phyloP scores from a whole-genome alignment of 2,113 vertebrate genomes.

The Sander lucioperca region DNA sequence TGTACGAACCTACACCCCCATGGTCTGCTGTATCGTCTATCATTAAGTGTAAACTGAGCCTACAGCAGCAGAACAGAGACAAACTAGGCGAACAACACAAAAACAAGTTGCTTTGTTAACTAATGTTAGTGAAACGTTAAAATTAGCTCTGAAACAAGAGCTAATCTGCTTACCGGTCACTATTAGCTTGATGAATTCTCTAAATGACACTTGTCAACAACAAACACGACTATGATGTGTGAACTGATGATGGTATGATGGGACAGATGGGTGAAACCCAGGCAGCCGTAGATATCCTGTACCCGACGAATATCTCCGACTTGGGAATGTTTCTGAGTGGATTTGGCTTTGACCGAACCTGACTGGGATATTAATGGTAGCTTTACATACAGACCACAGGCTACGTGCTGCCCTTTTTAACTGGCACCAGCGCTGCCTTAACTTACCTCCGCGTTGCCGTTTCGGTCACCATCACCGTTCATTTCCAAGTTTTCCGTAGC shows the following conservation, averaged over 20 bases:
- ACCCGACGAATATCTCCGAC: no score
- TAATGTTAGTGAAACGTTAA: not conserved
- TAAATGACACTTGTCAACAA: not conserved
- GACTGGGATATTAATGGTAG: not conserved
- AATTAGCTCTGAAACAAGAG: not conserved
- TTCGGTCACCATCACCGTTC: conserved; percentile 70
- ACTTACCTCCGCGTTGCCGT: conserved; percentile 72
- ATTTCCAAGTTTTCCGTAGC: conserved; percentile 75
- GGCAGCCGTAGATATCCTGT: fast-evolving
- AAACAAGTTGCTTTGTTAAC: not conserved
- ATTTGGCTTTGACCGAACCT: not conserved
- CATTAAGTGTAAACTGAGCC: conserved; percentile 36
- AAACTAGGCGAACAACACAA: not conserved
- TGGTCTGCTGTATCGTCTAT: not conserved
- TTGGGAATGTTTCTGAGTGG: not conserved
- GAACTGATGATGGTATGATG: conserved; percentile 20
- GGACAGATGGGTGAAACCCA: not conserved
- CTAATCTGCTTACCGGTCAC: conserved; percentile 1
- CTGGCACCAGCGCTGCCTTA: conserved; percentile 6
- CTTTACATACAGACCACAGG: not conserved
- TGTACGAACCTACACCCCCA: not conserved
- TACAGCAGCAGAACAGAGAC: not conserved
- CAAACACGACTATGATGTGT: not conserved
- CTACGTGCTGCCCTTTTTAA: not conserved
- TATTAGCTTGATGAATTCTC: not conserved